These are phyloP conservation scores for Aphodius granarius DNA, from an alignment of 2,888 invertebrate genomes.

Conservation along the genomic window DNA sequence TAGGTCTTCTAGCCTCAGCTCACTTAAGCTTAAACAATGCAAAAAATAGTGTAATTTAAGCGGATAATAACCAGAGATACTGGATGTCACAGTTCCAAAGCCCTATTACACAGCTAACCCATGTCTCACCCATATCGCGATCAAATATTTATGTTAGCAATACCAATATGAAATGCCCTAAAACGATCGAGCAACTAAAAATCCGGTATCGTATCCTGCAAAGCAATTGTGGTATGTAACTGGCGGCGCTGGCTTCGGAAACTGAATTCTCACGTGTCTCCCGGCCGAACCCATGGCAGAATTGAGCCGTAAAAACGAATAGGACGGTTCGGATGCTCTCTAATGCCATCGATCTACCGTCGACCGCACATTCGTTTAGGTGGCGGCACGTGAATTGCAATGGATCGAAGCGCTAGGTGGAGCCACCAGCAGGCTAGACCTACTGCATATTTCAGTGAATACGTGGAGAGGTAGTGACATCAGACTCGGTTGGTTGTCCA, in stretches of 20 bases:
- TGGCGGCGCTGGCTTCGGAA: not conserved
- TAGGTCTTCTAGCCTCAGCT: no score
- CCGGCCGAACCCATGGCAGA: not conserved
- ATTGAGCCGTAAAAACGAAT: not conserved
- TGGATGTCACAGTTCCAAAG: no score
- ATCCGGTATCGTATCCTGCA: no score
- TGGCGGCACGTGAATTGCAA: conserved; percentile 28
- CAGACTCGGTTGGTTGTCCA: not conserved
- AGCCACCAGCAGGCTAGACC: no score
- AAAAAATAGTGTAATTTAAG: no score
- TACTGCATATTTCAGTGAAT: conserved; percentile 31
- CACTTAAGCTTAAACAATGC: no score
- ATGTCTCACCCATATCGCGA: no score
- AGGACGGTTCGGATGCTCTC: not conserved
- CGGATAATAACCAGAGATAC: no score
- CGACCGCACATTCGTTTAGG: conserved; percentile 20
- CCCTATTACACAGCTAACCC: no score
- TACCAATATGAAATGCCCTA: no score
- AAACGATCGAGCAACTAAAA: no score
- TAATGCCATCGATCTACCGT: not conserved
- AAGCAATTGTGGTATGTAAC: not conserved
- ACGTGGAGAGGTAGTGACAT: not conserved
- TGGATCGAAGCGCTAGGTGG: conserved; percentile 24
- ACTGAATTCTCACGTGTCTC: not conserved
- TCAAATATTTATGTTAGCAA: no score